These are phyloP conservation scores for Chironomus tentans DNA, from an alignment of 2,888 invertebrate species.

Conservation along the genomic window DNA sequence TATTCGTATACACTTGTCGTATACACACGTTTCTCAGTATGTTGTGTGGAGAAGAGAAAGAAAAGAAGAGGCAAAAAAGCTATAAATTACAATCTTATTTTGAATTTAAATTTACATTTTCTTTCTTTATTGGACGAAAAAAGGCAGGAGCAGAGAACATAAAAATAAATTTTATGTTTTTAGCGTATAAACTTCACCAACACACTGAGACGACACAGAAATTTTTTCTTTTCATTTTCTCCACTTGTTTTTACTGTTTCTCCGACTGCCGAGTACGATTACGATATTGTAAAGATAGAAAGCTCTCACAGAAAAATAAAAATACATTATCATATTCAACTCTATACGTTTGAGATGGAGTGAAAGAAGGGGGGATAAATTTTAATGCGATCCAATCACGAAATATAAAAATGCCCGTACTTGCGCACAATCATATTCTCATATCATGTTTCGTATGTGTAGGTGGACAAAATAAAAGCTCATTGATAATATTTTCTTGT, in stretches of 20 bases:
- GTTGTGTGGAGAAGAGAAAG: neutral
- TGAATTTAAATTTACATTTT: constrained; percentile 27
- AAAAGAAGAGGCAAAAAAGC: constrained; percentile 3
- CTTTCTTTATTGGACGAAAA: constrained; percentile 26
- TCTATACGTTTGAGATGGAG: neutral
- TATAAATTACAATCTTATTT: constrained; percentile 27
- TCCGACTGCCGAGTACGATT: neutral
- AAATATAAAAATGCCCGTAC: constrained; percentile 24
- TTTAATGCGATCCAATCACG: constrained; percentile 23
- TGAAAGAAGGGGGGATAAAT: neutral
- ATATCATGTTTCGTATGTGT: neutral
- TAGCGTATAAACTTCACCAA: constrained; percentile 19
- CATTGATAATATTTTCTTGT: neutral
- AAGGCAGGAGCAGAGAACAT: constrained; percentile 8
- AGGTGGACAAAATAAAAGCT: neutral
- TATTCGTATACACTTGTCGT: neutral
- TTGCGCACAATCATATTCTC: constrained; percentile 7
- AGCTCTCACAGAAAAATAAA: constrained; percentile 10
- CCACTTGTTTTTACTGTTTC: too few species aligned
- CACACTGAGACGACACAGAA: neutral
- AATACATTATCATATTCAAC: neutral
- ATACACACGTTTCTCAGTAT: neutral
- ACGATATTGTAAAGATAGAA: neutral
- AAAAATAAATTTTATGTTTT: constrained; percentile 26
- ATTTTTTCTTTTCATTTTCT: too few species aligned